These are phyloP conservation scores for Drosophila sp. DNA, from an alignment of 1,140 invertebrate species.

Conservation along the genomic window DNA sequence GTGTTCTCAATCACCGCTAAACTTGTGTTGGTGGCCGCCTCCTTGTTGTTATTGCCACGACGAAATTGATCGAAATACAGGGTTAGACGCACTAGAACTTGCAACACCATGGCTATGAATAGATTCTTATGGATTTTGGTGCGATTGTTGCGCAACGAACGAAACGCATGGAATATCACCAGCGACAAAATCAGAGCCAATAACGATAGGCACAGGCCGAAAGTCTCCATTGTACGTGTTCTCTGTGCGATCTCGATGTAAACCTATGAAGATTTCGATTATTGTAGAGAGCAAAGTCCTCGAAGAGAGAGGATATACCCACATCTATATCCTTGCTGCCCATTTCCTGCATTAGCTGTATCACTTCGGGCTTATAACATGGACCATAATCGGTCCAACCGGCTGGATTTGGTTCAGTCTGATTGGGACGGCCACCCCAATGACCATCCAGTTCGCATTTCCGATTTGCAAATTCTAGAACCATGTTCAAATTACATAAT, in stretches of 20 bases:
- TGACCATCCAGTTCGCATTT: constrained; percentile 88
- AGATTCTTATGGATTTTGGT: constrained; percentile 95
- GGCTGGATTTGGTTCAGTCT: constrained; percentile 70
- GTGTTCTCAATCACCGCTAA: constrained; percentile 89
- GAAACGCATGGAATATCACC: constrained; percentile 91
- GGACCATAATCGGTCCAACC: constrained; percentile 95
- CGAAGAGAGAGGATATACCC: not conserved
- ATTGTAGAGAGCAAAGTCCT: too few species aligned
- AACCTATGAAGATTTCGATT: constrained; percentile 20
- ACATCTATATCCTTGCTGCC: constrained; percentile 79
- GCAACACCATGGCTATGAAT: constrained; percentile 93
- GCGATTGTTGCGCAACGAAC: constrained; percentile 91
- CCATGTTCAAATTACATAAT: too few species aligned
- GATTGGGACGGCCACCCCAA: constrained; percentile 87
- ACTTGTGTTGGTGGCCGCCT: constrained; percentile 62
- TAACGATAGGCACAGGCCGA: constrained; percentile 91
- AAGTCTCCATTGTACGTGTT: constrained; percentile 91
- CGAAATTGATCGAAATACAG: constrained; percentile 93
- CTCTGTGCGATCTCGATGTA: constrained; percentile 87
- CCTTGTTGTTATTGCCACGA: constrained; percentile 62
- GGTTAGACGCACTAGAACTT: constrained; percentile 92
- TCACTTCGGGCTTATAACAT: constrained; percentile 91
- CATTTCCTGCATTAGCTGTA: constrained; percentile 86
- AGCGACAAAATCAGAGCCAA: constrained; percentile 89
- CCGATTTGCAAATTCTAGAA: constrained; percentile 89